Conservation (phyloP, 2,888 invertebrate species). For the Cryptocephalus primarius region DNA sequence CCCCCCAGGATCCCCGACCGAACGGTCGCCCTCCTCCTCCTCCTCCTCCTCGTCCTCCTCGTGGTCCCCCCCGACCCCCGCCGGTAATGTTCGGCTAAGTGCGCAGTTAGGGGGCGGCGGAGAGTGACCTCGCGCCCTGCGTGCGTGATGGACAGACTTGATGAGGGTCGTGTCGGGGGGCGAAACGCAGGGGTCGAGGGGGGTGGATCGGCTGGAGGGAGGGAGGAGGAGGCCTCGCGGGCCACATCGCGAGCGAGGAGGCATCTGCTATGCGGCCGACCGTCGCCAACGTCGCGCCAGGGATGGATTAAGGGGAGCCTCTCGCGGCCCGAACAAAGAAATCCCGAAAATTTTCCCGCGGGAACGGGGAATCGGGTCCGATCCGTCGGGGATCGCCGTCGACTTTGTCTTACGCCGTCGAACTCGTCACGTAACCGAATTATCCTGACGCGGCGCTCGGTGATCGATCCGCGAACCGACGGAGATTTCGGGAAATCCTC, state of each 20-base stretch:
- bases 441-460: no score
- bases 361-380: no score
- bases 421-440: no score
- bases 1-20: no score
- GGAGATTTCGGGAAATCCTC: no score
- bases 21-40: no score
- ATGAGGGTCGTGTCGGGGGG: slow-evolving; percentile 5
- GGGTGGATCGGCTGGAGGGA: not conserved
- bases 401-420: no score
- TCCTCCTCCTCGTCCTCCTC: slow-evolving; percentile 4
- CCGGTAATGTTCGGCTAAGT: slow-evolving; percentile 11
- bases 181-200: slow-evolving; percentile 1
- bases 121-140: slow-evolving; percentile 17
- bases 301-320: slow-evolving; percentile 6
- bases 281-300: slow-evolving; percentile 13
- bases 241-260: slow-evolving; percentile 9
- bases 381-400: no score
- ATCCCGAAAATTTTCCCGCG: no score
- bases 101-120: slow-evolving; percentile 16
- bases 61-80: slow-evolving; percentile 14
- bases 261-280: slow-evolving; percentile 17
- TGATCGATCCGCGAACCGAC: no score
- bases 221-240: slow-evolving; percentile 8
- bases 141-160: slow-evolving; percentile 20
- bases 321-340: no score